Conservation (phyloP, 2,888 invertebrate genomes). For the Oscheius sp. region DNA sequence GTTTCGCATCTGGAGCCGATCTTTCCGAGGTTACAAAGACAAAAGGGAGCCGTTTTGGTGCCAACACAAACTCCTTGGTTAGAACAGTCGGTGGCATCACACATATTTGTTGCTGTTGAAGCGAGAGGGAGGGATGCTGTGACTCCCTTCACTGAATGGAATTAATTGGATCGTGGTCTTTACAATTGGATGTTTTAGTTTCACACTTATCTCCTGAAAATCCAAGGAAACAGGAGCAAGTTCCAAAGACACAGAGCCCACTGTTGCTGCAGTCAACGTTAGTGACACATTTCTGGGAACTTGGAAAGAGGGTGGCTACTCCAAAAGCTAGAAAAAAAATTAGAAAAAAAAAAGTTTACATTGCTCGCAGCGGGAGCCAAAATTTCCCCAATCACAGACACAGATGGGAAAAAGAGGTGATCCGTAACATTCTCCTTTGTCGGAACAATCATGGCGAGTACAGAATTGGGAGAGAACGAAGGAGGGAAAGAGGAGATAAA, state of each 20-base stretch:
- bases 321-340: not conserved
- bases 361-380: conserved; percentile 56
- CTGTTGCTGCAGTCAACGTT: conserved; percentile 17
- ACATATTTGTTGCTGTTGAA: conserved; percentile 31
- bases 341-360: conserved; percentile 2
- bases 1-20: conserved; percentile 55
- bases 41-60: conserved; percentile 73
- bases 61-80: conserved; percentile 61
- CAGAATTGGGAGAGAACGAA: not conserved
- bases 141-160: not conserved
- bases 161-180: not conserved
- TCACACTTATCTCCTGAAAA: conserved; percentile 16
- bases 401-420: conserved; percentile 45
- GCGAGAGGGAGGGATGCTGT: not conserved
- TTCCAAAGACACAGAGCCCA: conserved; percentile 25
- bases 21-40: conserved; percentile 76
- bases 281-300: not conserved
- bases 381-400: conserved; percentile 57
- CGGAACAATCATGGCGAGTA: conserved; percentile 40
- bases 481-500: not conserved
- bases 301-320: not conserved
- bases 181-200: not conserved
- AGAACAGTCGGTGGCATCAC: conserved; percentile 54
- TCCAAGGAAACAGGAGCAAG: conserved; percentile 22
- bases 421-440: conserved; percentile 53